Conservation (phyloP, 2,888 invertebrate species). For the Lasioglossum oenotherae region DNA sequence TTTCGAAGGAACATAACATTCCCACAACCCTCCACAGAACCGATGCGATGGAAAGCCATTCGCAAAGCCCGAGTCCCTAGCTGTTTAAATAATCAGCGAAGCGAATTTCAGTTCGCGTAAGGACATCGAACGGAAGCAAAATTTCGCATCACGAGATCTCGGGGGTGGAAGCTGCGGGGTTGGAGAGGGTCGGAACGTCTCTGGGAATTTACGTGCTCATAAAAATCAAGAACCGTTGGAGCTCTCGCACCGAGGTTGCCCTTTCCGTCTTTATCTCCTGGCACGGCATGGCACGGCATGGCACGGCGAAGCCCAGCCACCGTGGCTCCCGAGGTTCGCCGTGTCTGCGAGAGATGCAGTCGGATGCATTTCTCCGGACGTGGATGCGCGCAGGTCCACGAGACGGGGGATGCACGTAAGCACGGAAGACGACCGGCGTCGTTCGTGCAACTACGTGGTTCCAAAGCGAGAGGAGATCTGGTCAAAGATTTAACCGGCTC, state of each 20-base stretch:
- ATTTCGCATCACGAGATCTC: constrained; percentile 32
- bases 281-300: no score
- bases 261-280: constrained; percentile 69
- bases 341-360: constrained; percentile 44
- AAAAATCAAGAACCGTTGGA: constrained; percentile 84
- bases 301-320: constrained; percentile 39
- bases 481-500: constrained; percentile 69
- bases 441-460: constrained; percentile 74
- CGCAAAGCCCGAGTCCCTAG: not conserved
- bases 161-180: not conserved
- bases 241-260: constrained; percentile 73
- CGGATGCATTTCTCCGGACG: constrained; percentile 42
- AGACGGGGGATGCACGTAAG: constrained; percentile 9
- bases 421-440: constrained; percentile 63
- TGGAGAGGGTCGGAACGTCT: constrained; percentile 62
- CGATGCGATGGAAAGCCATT: not conserved
- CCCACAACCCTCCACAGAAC: not conserved
- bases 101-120: constrained; percentile 17
- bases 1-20: not conserved
- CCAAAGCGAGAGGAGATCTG: constrained; percentile 49
- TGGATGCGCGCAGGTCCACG: not conserved
- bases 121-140: constrained; percentile 38
- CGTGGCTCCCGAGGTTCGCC: constrained; percentile 43
- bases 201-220: constrained; percentile 83
- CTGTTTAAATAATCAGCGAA: constrained; percentile 23